Base-by-base conservation (phyloP, 2,888 invertebrate genomes). In the Falcaria lacertinaria region DNA sequence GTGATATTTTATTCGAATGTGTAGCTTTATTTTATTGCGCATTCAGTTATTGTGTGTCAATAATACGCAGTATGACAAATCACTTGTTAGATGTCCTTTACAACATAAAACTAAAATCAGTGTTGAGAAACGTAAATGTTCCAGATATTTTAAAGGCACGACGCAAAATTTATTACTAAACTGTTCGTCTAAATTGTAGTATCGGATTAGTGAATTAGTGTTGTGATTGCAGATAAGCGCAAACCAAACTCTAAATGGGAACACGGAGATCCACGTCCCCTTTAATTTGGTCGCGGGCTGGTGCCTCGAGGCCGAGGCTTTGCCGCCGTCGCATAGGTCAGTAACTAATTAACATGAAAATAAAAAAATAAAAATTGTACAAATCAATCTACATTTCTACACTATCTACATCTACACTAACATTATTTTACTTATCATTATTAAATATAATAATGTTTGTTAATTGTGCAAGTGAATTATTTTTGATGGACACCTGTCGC, bases 231-330 rank as follows among this genome's bases (percentile, higher is more conserved):
- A 90, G 89, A 90, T 90, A 78, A 89, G 87, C 61, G 79, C 85
- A 47, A 90, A 89, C 51, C 90, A 90, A 60, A 84, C 88, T 13
- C 68, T 89, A 46, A 89, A 86, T 78, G 89, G 88, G 14, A 89
- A 89, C 60, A 88, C 87, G 34, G 89, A 90, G 65, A 89, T 89
- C 46, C 89, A 90, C 43, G 89, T 90, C 35, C 98, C 98, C 0
- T 89, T 97, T 59, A 94, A 95, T 50, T 91, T 97, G 50, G 94
- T 98, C 64, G 93, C 97, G 35, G 96, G 98, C 14, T 98, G 98
- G 98, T 96, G 98, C 74, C 96, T 98, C 79, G 96, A 97, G 74
- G 97, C 97, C 1, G 90, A 97, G 41, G 91, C 92, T n/a, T 81
- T 97, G 54, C 93, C 95, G 36, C 71, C 89, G 8, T 91, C 92